Evolutionary conservation across 2,888 invertebrate species (phyloP), one percentile per base, ranked within the genome.

Genomic region (Chymomyza caudatula): DNA sequence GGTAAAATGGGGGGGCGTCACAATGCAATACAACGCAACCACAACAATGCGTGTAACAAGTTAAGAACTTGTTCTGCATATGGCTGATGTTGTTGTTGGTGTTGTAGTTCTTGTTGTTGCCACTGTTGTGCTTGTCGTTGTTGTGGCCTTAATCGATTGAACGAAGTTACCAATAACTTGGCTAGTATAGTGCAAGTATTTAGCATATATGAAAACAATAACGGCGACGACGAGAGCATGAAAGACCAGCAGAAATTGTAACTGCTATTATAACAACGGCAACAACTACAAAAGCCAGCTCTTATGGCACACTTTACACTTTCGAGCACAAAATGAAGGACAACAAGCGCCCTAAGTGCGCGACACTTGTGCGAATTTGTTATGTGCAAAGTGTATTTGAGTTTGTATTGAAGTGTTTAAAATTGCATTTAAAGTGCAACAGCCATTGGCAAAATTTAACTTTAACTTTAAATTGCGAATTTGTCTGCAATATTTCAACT

Each of bases 121-220:
- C 19, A n/a, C 51, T 22, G 71, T 47, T 54, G 47, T 47, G 53
- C n/a, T n/a, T n/a, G n/a, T n/a, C n/a, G n/a, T 55, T 22, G 71
- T 47, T 54, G 47, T 47, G 53, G 65, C 55, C 71, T 75, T 82
- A 80, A 80, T 80, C 80, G 80, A 80, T 85, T 80, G 72, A 59
- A 66, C 65, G 62, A 64, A 63, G 29, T 11, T 6, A 25, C 19
- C 29, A 51, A 13, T 20, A 51, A 22, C 51, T 51, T 20, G 20
- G 22, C 13, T 59, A 65, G 64, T 54, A 67, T 63, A n/a, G n/a
- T 47, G 58, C 59, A 56, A 72, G 76, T 74, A 78, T 15, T 13
- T 13, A 13, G 8, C 43, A 43, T 43, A 43, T 15, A 25, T 2
- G 6, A 25, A 37, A 37, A 37, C 11, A 2, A 79, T 76, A 82